phyloP scores from a whole-genome alignment of 2,113 vertebrate species.

The Clarias batrachus region DNA sequence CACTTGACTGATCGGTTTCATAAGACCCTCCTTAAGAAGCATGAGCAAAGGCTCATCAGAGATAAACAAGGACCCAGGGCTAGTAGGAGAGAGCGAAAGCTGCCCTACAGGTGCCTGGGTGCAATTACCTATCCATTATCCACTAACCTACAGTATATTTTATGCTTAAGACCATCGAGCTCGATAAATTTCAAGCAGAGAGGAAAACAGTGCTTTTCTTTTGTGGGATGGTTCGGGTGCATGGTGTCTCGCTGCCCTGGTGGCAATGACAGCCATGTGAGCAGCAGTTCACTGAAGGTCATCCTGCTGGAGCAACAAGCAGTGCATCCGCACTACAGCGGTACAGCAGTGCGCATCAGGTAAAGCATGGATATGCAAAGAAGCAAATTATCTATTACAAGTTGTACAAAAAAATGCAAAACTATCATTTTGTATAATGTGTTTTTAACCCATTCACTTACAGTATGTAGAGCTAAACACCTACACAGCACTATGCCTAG shows the following conservation, averaged over 20 bases:
- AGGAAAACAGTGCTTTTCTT: constrained; percentile 66
- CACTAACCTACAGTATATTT: background rate
- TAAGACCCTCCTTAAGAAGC: constrained; percentile 59
- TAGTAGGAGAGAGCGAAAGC: constrained; percentile 39
- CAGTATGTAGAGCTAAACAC: background rate
- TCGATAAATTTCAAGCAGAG: constrained; percentile 42
- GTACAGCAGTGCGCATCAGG: background rate
- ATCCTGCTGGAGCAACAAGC: background rate
- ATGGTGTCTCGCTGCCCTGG: constrained; percentile 45
- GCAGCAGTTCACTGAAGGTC: constrained; percentile 29
- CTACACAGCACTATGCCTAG: background rate
- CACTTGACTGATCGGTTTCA: constrained; percentile 66
- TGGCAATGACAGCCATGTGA: constrained; percentile 10
- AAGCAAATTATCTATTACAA: background rate
- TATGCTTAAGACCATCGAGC: constrained; percentile 35
- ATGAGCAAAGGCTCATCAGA: constrained; percentile 64
- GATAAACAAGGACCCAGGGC: constrained; percentile 61
- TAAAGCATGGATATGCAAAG: constrained; percentile 10
- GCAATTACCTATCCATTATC: constrained; percentile 46
- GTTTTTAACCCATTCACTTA: background rate
- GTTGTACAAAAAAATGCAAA: constrained; percentile 4
- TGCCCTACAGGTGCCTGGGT: constrained; percentile 46
- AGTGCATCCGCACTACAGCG: constrained; percentile 1
- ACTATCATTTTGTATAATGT: background rate
- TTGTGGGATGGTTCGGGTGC: constrained; percentile 65